phyloP scores from a whole-genome alignment of 2,888 invertebrate genomes.

The Galerucella pusilla region DNA sequence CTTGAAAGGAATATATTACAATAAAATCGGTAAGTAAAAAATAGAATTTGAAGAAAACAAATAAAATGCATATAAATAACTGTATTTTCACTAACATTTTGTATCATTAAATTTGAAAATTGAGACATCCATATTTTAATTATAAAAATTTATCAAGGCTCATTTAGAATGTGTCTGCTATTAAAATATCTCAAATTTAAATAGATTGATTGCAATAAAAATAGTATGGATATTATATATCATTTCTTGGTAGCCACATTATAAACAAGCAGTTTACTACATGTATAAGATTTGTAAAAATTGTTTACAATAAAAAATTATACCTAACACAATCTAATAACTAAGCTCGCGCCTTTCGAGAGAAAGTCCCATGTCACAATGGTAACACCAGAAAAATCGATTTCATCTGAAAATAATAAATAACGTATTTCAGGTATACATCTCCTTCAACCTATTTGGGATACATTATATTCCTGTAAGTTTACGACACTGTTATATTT shows the following conservation, averaged over 20 bases:
- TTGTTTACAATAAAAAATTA: conserved; percentile 54
- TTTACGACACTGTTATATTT: neutral
- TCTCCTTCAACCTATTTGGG: neutral
- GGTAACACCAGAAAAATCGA: neutral
- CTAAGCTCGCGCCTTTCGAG: neutral
- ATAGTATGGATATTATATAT: conserved; percentile 46
- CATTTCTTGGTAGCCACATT: conserved; percentile 50
- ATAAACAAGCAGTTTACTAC: conserved; percentile 53
- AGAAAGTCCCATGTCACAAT: neutral
- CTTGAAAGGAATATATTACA: conserved; percentile 52
- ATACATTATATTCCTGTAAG: too few relatives aligned
- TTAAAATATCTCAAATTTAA: conserved; percentile 48
- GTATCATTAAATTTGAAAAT: conserved; percentile 55
- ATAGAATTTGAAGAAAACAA: conserved; percentile 45
- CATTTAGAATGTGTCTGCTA: conserved; percentile 51
- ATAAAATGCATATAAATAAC: conserved; percentile 52
- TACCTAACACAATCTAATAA: conserved; percentile 61
- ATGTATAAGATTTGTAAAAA: conserved; percentile 58
- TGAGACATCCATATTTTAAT: conserved; percentile 59
- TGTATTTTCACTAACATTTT: conserved; percentile 54
- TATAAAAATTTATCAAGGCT: conserved; percentile 54
- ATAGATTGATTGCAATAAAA: conserved; percentile 49
- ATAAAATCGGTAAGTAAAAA: conserved; percentile 52
- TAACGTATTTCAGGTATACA: too few relatives aligned
- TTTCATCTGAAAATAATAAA: neutral